A percentile compares a stretch with the other conserved stretches of the same genome.
Evolutionary conservation across 2,888 invertebrate genomes (phyloP).

Genomic region (Aphrophora alni): DNA sequence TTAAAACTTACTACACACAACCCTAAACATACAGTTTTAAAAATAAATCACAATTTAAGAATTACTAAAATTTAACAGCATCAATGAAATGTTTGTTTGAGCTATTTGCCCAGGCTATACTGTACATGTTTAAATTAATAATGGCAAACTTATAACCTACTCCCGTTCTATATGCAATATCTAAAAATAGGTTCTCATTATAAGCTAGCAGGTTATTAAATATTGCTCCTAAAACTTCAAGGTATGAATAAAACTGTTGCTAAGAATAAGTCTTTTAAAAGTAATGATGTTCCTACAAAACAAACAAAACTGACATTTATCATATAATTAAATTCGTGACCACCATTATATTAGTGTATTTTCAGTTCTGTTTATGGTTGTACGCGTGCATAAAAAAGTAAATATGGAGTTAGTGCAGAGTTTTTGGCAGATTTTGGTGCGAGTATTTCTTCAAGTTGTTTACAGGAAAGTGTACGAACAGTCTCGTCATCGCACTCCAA

Average conservation of each 20-base stretch:
- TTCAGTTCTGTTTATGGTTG: neutral
- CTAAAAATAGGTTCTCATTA: neutral
- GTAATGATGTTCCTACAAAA: neutral
- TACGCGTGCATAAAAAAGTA: slow-evolving; percentile 71
- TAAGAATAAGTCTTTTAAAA: neutral
- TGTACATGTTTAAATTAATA: neutral
- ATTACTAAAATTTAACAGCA: neutral
- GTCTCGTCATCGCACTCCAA: slow-evolving; percentile 89
- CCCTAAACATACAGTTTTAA: neutral
- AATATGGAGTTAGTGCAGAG: slow-evolving; percentile 80
- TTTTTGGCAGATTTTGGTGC: slow-evolving; percentile 74
- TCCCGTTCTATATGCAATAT: neutral
- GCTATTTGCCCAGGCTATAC: neutral
- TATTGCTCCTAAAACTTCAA: neutral
- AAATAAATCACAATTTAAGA: neutral
- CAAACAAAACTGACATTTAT: neutral
- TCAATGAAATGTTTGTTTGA: neutral
- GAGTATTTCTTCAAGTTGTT: slow-evolving; percentile 79
- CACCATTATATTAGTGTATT: neutral
- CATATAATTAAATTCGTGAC: neutral
- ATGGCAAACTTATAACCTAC: neutral
- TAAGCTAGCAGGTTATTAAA: neutral
- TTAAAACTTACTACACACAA: neutral
- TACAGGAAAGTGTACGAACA: slow-evolving; percentile 76
- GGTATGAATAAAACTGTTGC: neutral